Base-by-base conservation (phyloP, 2,888 invertebrate species). In the Heteromurus nitidus region DNA sequence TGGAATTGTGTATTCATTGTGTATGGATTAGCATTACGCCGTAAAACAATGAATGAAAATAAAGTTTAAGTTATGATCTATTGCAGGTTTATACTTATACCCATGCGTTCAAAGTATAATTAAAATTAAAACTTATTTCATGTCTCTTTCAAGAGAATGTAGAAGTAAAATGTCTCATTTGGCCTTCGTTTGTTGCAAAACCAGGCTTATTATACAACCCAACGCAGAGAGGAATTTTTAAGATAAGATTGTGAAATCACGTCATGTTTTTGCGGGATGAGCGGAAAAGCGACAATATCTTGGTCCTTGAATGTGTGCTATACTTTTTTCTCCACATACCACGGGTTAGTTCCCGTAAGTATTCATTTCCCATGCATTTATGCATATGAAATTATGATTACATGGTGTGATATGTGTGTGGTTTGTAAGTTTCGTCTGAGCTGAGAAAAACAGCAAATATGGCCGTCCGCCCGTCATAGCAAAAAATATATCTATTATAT, bases 241-340 rank as follows among this genome's bases (percentile, higher is more conserved):
- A 47, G 76, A 76, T 76, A 68, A 76, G 77, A 77, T 77, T 68
- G 69, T 16, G 62, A 77, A 47, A 28, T 31, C 65, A 30, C 58
- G 50, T 44, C 50, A 67, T 55, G 58, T 62, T 74, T 74, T 53
- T 50, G 31, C 18, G 36, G 22, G 50, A 74, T 18, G 55, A 79
- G 47, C 68, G 77, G 77, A 77, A 77, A 77, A 64, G 77, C 60
- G 77, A 77, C 77, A 77, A 77, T 69, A 69, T 62, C 62, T 62
- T 30, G n/a, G 62, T 31, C 7, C n/a, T n/a, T n/a, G n/a, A n/a
- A n/a, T n/a, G n/a, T n/a, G n/a, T 36, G 36, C 7, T 53, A 28
- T 24, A 28, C 26, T 2, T 58, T 58, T 58, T 26, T 53, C 20
- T 53, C n/a, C 7, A 3, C 20, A 53, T 18, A 53, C n/a, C n/a